phyloP scores from a whole-genome alignment of 1,140 invertebrate genomes.

The Dendroctonus ponderosae region DNA sequence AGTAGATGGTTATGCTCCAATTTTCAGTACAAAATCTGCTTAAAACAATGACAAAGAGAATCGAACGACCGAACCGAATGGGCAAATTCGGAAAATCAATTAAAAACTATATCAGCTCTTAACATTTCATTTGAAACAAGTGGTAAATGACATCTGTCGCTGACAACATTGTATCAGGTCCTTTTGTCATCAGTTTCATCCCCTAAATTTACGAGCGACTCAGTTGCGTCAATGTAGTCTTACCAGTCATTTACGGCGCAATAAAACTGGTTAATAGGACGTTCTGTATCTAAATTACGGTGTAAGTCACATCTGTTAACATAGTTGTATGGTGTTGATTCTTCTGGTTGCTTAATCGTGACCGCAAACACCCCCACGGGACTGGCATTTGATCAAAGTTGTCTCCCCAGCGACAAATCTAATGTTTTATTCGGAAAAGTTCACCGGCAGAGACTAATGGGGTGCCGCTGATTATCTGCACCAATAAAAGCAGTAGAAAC shows the following conservation, averaged over 20 bases:
- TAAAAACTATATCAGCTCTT: no score
- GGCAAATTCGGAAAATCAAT: no score
- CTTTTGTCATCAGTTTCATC: constrained; percentile 10
- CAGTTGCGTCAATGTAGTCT: constrained; percentile 6
- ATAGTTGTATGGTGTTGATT: constrained; percentile 3
- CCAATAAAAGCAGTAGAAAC: not conserved
- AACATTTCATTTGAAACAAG: no score
- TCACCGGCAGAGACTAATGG: constrained; percentile 26
- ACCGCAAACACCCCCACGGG: constrained; percentile 28
- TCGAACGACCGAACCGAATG: no score
- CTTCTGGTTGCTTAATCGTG: constrained; percentile 25
- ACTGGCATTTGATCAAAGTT: constrained; percentile 15
- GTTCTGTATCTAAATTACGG: constrained; percentile 30
- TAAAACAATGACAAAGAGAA: no score
- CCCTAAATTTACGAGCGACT: constrained; percentile 19
- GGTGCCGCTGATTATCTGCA: not conserved
- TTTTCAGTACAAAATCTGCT: no score
- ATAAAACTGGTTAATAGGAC: constrained; percentile 30
- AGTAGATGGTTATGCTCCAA: no score
- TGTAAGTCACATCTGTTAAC: constrained; percentile 35
- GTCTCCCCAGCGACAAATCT: constrained; percentile 16
- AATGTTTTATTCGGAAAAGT: constrained; percentile 26
- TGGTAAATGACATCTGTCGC: constrained; percentile 3
- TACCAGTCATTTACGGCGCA: constrained; percentile 29
- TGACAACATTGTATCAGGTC: not conserved